Percentiles rank a stretch among this genome's conserved stretches.
Evolutionary conservation across 2,888 invertebrate species (phyloP).

Genomic region (Margaritifera margaritifera): DNA sequence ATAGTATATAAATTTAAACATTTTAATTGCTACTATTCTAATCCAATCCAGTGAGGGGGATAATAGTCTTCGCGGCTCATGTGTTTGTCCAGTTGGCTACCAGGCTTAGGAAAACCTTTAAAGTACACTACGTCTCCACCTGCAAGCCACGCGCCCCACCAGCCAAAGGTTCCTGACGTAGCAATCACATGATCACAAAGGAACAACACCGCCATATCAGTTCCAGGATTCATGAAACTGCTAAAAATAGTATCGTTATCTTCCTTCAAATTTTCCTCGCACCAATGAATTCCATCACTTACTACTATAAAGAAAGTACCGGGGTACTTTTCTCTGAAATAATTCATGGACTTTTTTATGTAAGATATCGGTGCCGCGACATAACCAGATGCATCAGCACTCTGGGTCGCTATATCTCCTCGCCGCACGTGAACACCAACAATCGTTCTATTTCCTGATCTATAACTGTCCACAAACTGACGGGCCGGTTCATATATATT

Average conservation of each 20-base stretch:
- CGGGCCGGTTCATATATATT: constrained; percentile 21
- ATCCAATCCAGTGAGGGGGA: constrained; percentile 43
- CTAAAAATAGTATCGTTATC: constrained; percentile 30
- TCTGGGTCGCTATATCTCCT: constrained; percentile 35
- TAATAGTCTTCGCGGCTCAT: constrained; percentile 43
- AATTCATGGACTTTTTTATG: constrained; percentile 39
- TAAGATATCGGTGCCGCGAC: constrained; percentile 39
- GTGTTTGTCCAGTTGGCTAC: constrained; percentile 37
- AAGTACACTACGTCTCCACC: constrained; percentile 56
- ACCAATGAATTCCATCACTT: constrained; percentile 50
- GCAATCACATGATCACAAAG: constrained; percentile 73
- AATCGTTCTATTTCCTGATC: constrained; percentile 13
- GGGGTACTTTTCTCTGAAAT: constrained; percentile 33
- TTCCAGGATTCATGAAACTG: constrained; percentile 26
- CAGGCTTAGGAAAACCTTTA: constrained; percentile 37
- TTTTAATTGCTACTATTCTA: constrained; percentile 1
- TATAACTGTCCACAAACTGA: constrained; percentile 14
- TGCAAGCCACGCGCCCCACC: constrained; percentile 65
- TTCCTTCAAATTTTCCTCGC: constrained; percentile 20
- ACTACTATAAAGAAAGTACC: constrained; percentile 44
- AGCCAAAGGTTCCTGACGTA: constrained; percentile 64
- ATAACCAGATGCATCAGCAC: constrained; percentile 36
- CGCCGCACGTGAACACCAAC: constrained; percentile 51
- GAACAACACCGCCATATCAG: constrained; percentile 48
- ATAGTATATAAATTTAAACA: too few species aligned